Evolutionary conservation across 2,888 invertebrate species (phyloP), one percentile per base, ranked within the genome.

Genomic region (Belgica antarctica): DNA sequence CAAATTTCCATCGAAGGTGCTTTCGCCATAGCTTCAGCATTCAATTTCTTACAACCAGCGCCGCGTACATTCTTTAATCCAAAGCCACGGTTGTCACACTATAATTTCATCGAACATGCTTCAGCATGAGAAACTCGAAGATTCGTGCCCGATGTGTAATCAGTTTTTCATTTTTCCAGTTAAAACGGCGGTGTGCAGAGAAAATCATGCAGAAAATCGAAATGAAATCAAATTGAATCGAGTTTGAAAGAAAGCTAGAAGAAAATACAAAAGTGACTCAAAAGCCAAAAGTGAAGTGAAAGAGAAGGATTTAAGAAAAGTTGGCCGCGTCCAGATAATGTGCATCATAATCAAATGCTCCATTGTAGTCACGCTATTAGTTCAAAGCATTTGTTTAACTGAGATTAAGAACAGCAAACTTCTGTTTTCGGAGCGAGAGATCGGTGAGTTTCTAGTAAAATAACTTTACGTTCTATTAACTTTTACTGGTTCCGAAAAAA

Each of bases 381-480:
- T 59, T 59, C 59, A 59, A 24, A 59, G 27, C 15, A 15, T 59
- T 59, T 19, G n/a, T 5, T 27, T 27, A 4, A 59, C 59, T 5
- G 59, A 59, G 27, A 27, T 27, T 52, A 52, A 52, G 27, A 66
- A 34, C 19, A 66, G 65, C 15, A 68, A 68, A 46, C 25, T 68
- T 3, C 25, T 68, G 25, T 68, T 24, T 31, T 52, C 68, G 22
- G 68, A 68, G 12, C 68, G 47, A 34, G 68, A 68, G 47, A 68
- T 68, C 19, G 68, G 68, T 68, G 25, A 68, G 68, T 68, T 7
- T n/a, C n/a, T n/a, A n/a, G n/a, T n/a, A n/a, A n/a, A n/a, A n/a
- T n/a, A n/a, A n/a, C n/a, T n/a, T n/a, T n/a, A n/a, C n/a, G n/a
- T n/a, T n/a, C n/a, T n/a, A n/a, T n/a, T n/a, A n/a, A n/a, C n/a